phyloP scores from a whole-genome alignment of 2,888 invertebrate species.

The Apodemia zela region DNA sequence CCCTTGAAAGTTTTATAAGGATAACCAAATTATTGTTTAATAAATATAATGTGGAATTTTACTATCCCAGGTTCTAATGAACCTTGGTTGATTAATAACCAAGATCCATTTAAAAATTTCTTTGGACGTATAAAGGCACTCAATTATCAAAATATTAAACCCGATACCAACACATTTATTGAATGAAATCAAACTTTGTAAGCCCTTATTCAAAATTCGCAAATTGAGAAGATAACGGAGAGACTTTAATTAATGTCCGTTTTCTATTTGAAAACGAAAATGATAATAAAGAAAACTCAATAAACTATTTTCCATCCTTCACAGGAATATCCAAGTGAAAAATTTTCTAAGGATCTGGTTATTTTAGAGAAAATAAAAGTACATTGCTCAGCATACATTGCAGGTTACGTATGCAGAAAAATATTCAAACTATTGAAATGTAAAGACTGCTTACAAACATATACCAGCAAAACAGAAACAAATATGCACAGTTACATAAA shows the following conservation, averaged over 20 bases:
- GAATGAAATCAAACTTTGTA: conserved; percentile 10
- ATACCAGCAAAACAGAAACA: neutral
- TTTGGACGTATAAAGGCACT: conserved; percentile 36
- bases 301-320: neutral
- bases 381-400: conserved; percentile 26
- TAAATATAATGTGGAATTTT: conserved; percentile 27
- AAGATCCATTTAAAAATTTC: conserved; percentile 35
- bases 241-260: conserved; percentile 16
- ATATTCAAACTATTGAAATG: conserved; percentile 21
- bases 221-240: conserved; percentile 18
- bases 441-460: conserved; percentile 20
- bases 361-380: conserved; percentile 23
- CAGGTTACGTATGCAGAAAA: conserved; percentile 27
- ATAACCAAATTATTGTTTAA: conserved; percentile 30
- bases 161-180: conserved; percentile 32
- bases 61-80: conserved; percentile 32
- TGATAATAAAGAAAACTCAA: conserved; percentile 5
- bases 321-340: neutral
- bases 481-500: neutral
- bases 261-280: conserved; percentile 20
- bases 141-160: conserved; percentile 34
- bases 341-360: conserved; percentile 9
- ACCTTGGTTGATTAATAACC: too few relatives aligned
- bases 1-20: conserved; percentile 32
- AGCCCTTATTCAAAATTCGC: conserved; percentile 18